phyloP scores from a whole-genome alignment of 2,113 vertebrate genomes.

The Macaca mulatta region DNA sequence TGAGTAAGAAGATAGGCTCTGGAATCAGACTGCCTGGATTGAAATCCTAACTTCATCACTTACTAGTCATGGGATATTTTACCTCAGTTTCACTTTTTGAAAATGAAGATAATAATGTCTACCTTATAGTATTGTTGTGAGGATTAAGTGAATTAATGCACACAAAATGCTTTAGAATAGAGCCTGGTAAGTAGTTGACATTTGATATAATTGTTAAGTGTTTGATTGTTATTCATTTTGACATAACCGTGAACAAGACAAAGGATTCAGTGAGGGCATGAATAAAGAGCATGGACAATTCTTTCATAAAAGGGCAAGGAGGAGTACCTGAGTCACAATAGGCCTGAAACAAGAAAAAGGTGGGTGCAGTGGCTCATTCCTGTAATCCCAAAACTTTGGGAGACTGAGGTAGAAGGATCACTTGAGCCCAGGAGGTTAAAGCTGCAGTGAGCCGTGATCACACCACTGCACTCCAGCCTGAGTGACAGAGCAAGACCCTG shows the following conservation, averaged over 20 bases:
- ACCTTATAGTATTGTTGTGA: neutral
- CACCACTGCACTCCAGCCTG: too few relatives aligned
- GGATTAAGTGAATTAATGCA: conserved; percentile 5
- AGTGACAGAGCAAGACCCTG: too few relatives aligned
- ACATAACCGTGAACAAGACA: neutral
- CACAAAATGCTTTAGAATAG: neutral
- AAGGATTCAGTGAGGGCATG: neutral
- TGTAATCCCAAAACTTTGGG: too few relatives aligned
- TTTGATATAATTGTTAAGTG: neutral
- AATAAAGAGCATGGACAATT: neutral
- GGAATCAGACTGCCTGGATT: neutral
- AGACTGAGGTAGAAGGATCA: too few relatives aligned
- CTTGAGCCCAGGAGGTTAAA: too few relatives aligned
- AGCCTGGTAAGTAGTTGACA: neutral
- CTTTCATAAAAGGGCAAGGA: neutral
- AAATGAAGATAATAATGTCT: conserved; percentile 36
- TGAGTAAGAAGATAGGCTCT: neutral
- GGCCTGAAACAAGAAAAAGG: neutral
- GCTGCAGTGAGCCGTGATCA: too few relatives aligned
- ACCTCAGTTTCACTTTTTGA: neutral
- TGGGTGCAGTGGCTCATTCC: too few relatives aligned
- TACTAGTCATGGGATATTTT: neutral
- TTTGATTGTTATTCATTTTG: neutral
- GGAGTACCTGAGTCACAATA: neutral
- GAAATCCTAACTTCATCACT: neutral